Evolutionary conservation across 2,113 vertebrate genomes (phyloP), one percentile per base, ranked within the genome.

Genomic region (Fregetta grallaria): DNA sequence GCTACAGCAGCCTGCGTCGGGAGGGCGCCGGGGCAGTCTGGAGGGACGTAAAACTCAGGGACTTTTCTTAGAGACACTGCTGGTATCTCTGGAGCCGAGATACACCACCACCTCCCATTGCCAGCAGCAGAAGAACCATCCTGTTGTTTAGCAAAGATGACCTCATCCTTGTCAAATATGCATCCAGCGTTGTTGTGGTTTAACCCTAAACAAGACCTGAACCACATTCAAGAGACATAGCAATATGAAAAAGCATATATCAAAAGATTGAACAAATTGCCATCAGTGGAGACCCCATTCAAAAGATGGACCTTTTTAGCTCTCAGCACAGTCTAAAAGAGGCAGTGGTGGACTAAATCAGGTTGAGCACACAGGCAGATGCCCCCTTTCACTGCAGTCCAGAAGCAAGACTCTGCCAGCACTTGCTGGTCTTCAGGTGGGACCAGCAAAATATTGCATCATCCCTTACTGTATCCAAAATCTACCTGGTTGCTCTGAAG

Each of bases 1-100:
- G 20, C 34, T 68, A 29, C 0, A 1, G 65, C 72, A 78, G 29
- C 19, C 16, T 75, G 12, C 0, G 3, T 27, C 3, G 2, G 49
- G 62, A 63, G 21, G 44, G 16, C 1, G 3, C 71, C 4, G 8
- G 62, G 17, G 13, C 22, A 53, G 55, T 21, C 20, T 61, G 32
- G 36, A 55, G 18, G 16, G 66, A 40, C 3, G 1, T 32, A 68
- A 72, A 77, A 16, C 34, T 84, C 30, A 11, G n/a, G 17, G 32
- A 16, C 34, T 32, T 59, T 30, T 50, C 66, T 61, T 15, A 38
- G 17, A 52, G 47, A 23, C 30, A 47, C 10, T 5, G 1, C 42
- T 65, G 49, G 10, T 38, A 19, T 29, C 19, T 45, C 68, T 44
- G 56, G 30, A 53, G 44, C 25, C 2, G 5, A 42, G 38, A 68